Evolutionary conservation across 2,797 vertebrate species (phyloP), one percentile per base, ranked within the genome.

Genomic region (Ctenopoma multispine): DNA sequence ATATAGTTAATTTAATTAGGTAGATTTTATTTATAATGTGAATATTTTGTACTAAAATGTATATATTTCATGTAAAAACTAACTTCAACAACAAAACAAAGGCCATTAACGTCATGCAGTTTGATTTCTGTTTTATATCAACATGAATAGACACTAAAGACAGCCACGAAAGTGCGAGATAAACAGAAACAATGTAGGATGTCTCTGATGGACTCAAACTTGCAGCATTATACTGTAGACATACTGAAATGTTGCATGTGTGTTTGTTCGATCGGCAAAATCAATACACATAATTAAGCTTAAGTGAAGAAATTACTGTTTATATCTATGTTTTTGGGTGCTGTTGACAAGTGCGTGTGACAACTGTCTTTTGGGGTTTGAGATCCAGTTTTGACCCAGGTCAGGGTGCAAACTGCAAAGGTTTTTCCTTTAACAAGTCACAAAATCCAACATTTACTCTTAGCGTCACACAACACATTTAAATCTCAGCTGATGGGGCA

Each of bases 321-420:
- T 36, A 36, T 10, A 9, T 34, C 24, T 24, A n/a, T n/a, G n/a
- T n/a, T n/a, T n/a, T n/a, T n/a, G n/a, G n/a, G n/a, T n/a, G n/a
- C 27, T 29, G 27, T 29, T 29, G 27, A 3, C n/a, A n/a, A 24
- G 7, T 0, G 24, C 12, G 60, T 9, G n/a, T 36, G 38, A 38
- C 36, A 38, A 20, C 15, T 23, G 63, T 79, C 63, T 43, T 0
- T 13, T 11, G 38, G 54, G 83, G 75, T 71, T 55, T 31, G 6
- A 55, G 58, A 64, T 6, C 6, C 64, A 68, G 80, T 40, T 82
- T 72, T 79, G 77, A 77, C 53, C 64, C 69, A 81, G 53, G 80
- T 87, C 20, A 21, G 21, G 68, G 73, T 77, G 80, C 73, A 53
- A 27, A 47, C 44, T 31, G 46, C 23, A 54, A 53, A 64, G 23